Evolutionary conservation across 2,888 invertebrate genomes (phyloP), one percentile per base, ranked within the genome.

Genomic region (Scaptomyza parva): DNA sequence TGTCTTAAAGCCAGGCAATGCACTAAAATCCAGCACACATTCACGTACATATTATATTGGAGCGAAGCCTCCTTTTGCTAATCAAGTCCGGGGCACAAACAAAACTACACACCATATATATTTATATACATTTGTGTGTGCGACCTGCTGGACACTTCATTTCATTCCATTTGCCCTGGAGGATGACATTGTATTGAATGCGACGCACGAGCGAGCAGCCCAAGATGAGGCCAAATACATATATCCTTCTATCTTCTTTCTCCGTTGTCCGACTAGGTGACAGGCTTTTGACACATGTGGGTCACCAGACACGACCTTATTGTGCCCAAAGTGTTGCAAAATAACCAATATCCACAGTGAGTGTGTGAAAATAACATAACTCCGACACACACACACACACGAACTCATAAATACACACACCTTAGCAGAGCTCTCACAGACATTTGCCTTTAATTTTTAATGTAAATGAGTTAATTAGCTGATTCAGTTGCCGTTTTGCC

Each of bases 391-490:
- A 33, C 14, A 20, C 18, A 33, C 24, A 40, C 26, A 2, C 54
- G 39, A 30, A 37, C 43, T 24, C n/a, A 24, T 24, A 24, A 24
- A 50, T 17, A 40, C 14, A 45, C 14, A n/a, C 11, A 28, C 22
- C 24, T 24, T 24, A 35, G 8, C 12, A 6, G 12, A 4, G 5
- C n/a, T 20, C 22, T 3, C 9, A 22, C 28, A 12, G 12, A 17
- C 28, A 18, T 4, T 0, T 20, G 37, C 18, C 20, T 78, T 68
- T 58, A 61, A 69, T 61, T 76, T 66, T 81, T 50, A 53, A 40
- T 63, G 64, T 54, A 74, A 74, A 82, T 79, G 76, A 82, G 86
- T 77, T 88, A 86, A 84, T 84, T 88, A 84, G 77, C 68, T 72
- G 79, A 88, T 86, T 88, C 74, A 75, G 64, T 44, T 68, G 68